Evolutionary conservation across 2,888 invertebrate genomes (phyloP), one percentile per base, ranked within the genome.

Genomic region (Thera obeliscata): DNA sequence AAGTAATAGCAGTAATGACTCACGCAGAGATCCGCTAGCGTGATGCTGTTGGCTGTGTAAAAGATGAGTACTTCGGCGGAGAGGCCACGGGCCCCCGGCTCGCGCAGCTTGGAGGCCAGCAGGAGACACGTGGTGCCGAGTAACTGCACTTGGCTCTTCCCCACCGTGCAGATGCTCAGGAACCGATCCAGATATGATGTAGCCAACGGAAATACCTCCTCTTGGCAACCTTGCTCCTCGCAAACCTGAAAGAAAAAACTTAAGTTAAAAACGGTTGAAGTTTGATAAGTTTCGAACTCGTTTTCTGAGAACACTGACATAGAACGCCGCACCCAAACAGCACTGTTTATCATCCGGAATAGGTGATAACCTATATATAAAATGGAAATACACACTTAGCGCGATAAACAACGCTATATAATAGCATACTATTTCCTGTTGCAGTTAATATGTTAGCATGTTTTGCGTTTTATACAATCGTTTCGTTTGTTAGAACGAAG

Each of bases 171-270:
- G 71, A 96, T 95, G 84, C 97, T 96, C 80, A 99, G 95, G 94
- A 98, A 98, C 86, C 99, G 96, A 94, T 99, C 99, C 95, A 99
- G 94, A 92, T 97, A 98, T 87, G 97, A 97, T 89, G 98, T 96
- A 64, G 99, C 97, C 84, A 99, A 94, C 56, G 97, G 96, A 87
- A 98, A 98, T 75, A 99, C 98, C 87, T 98, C 98, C 85, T 98
- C 97, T 90, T 98, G 98, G 86, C 98, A 97, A 81, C 96, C 96
- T 86, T 98, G 97, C 86, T 98, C 98, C 86, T 98, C 98, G 93
- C 98, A 98, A 78, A 99, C 98, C 98, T 98, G 94, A 57, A 90
- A 94, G 75, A 65, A 74, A 75, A 70, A 57, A 35, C 67, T 41
- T 49, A 22, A 49, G 64, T 77, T 73, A 74, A 62, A 70, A 71